Evolutionary conservation across 2,888 invertebrate species (phyloP).

Genomic region (Ceratothoa steindachneri): DNA sequence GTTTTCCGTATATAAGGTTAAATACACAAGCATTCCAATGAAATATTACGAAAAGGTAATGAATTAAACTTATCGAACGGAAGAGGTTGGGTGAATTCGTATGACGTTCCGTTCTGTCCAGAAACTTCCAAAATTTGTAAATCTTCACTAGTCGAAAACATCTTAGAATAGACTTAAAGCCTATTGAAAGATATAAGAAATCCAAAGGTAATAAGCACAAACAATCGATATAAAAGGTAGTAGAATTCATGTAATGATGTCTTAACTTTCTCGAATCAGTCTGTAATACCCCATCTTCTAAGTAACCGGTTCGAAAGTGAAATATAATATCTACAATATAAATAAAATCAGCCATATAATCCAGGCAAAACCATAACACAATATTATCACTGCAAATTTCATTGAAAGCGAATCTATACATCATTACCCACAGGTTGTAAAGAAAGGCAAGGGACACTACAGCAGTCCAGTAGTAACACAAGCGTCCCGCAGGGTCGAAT

Average conservation of each 20-base stretch:
- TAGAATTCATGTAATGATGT: slow-evolving; percentile 95
- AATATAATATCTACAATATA: slow-evolving; percentile 94
- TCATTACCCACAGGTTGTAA: slow-evolving; percentile 96
- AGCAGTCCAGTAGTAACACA: slow-evolving; percentile 97
- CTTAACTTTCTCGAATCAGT: slow-evolving; percentile 89
- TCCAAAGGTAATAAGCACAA: slow-evolving; percentile 94
- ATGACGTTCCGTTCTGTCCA: slow-evolving; percentile 96
- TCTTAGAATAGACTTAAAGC: slow-evolving; percentile 85
- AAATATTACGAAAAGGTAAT: slow-evolving; percentile 74
- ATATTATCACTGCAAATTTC: slow-evolving; percentile 66
- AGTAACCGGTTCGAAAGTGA: slow-evolving; percentile 92
- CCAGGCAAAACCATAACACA: slow-evolving; percentile 63
- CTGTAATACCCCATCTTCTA: slow-evolving; percentile 92
- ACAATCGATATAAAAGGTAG: slow-evolving; percentile 97
- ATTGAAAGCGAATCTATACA: slow-evolving; percentile 97
- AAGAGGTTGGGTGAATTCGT: slow-evolving; percentile 98
- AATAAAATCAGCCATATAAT: slow-evolving; percentile 92
- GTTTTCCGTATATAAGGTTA: slow-evolving; percentile 92
- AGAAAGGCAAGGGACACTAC: slow-evolving; percentile 92
- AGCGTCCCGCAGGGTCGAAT: slow-evolving; percentile 94
- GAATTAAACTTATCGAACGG: slow-evolving; percentile 54
- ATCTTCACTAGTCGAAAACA: slow-evolving; percentile 95
- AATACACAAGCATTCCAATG: slow-evolving; percentile 99
- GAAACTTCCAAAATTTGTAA: slow-evolving; percentile 96
- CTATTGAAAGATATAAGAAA: slow-evolving; percentile 95